Evolutionary conservation across 2,113 vertebrate genomes (phyloP).

Genomic region (Grammomys dolichurus): DNA sequence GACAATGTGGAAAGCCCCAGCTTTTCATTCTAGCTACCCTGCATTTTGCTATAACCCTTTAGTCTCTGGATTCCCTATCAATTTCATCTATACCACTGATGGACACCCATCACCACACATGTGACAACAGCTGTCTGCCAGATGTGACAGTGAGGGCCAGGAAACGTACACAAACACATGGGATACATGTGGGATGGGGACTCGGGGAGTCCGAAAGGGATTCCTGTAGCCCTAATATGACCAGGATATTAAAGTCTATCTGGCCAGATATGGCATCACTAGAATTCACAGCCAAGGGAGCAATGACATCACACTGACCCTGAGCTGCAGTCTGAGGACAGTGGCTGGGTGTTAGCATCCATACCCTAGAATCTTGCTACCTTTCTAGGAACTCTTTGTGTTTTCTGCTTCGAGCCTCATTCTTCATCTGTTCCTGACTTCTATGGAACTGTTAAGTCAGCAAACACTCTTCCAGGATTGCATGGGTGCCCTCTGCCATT

Average conservation of each 20-base stretch:
- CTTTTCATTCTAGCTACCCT: background rate
- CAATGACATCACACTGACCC: background rate
- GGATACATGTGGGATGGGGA: slow-evolving; percentile 56
- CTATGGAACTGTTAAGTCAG: background rate
- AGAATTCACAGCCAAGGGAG: background rate
- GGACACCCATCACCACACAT: slow-evolving; percentile 58
- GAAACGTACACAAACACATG: slow-evolving; percentile 69
- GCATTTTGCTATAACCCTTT: background rate
- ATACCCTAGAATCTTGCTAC: background rate
- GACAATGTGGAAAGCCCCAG: background rate
- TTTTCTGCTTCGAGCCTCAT: background rate
- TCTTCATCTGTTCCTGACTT: background rate
- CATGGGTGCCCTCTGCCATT: background rate
- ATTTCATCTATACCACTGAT: slow-evolving; percentile 32
- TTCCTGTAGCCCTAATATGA: background rate
- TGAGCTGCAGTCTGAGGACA: background rate
- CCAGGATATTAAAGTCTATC: slow-evolving; percentile 49
- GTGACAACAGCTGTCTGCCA: slow-evolving; percentile 73
- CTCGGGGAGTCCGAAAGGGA: background rate
- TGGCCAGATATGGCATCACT: slow-evolving; percentile 30
- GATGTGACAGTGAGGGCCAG: slow-evolving; percentile 58
- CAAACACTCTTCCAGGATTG: background rate
- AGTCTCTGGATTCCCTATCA: background rate
- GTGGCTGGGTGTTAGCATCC: background rate
- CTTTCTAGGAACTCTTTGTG: background rate